Evolutionary conservation across 2,113 vertebrate species (phyloP).

Genomic region (Empidonax traillii): DNA sequence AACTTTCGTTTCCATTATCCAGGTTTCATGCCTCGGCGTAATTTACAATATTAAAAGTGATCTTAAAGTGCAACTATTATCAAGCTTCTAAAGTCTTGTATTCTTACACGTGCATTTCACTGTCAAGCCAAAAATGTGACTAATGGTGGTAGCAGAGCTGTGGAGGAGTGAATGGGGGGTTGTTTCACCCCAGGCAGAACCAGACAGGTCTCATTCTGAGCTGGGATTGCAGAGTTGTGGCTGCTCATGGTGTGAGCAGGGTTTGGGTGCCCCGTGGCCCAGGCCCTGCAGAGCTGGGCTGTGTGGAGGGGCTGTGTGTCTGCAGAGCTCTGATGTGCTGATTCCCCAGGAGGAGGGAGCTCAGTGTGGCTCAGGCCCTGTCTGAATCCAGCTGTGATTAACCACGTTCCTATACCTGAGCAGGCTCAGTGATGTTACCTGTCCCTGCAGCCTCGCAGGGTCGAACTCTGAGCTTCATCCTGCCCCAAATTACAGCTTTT

Average conservation of each 20-base stretch:
- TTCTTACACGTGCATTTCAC: neutral
- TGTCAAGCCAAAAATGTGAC: neutral
- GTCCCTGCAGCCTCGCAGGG: neutral
- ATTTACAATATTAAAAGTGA: neutral
- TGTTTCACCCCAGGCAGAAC: neutral
- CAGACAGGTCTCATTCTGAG: accelerated
- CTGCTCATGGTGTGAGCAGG: accelerated
- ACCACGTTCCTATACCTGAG: neutral
- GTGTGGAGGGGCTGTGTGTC: accelerated
- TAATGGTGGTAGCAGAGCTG: neutral
- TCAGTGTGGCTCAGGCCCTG: neutral
- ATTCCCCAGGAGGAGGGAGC: neutral
- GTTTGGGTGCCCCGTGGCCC: neutral
- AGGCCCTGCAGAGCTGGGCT: neutral
- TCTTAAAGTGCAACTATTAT: neutral
- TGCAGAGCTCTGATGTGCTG: neutral
- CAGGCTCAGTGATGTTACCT: neutral
- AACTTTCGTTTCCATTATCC: neutral
- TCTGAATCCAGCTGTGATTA: neutral
- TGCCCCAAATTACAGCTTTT: neutral
- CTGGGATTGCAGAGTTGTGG: neutral
- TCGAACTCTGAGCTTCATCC: accelerated
- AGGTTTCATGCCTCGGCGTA: neutral
- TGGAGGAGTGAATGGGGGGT: neutral
- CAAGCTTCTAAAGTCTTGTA: neutral